Evolutionary conservation across 2,113 vertebrate species (phyloP).

Genomic region (Lasiurus cinereus): DNA sequence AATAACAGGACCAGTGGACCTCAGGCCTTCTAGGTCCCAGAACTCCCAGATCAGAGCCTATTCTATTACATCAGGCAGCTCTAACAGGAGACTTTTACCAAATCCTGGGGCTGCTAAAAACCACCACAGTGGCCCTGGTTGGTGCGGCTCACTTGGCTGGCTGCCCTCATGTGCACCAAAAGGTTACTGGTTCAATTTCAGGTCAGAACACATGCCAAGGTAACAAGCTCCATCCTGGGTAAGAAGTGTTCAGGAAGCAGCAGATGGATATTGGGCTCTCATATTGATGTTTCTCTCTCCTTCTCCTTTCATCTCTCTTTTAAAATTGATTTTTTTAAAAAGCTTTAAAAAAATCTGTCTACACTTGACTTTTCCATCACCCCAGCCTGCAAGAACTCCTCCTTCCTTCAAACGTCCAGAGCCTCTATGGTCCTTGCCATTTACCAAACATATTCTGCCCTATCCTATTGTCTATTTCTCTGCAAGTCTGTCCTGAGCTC

Average conservation of each 20-base stretch:
- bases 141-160: no score
- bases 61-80: accelerated
- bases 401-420: not conserved
- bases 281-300: no score
- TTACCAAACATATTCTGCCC: not conserved
- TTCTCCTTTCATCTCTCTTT: no score
- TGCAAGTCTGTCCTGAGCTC: not conserved
- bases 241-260: no score
- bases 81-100: not conserved
- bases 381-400: not conserved
- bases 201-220: no score
- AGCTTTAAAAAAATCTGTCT: no score
- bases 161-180: no score
- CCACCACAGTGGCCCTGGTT: no score
- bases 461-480: not conserved
- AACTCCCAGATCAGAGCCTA: not conserved
- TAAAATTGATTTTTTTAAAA: no score
- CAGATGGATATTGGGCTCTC: no score
- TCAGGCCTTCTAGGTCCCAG: not conserved
- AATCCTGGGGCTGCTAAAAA: not conserved
- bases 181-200: no score
- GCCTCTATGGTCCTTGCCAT: not conserved
- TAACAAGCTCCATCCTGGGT: no score
- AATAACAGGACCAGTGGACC: not conserved
- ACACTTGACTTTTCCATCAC: not conserved